These are phyloP conservation scores for Eurystomus glaucurus DNA, from an alignment of 2,797 vertebrate species.

Conservation along the genomic window DNA sequence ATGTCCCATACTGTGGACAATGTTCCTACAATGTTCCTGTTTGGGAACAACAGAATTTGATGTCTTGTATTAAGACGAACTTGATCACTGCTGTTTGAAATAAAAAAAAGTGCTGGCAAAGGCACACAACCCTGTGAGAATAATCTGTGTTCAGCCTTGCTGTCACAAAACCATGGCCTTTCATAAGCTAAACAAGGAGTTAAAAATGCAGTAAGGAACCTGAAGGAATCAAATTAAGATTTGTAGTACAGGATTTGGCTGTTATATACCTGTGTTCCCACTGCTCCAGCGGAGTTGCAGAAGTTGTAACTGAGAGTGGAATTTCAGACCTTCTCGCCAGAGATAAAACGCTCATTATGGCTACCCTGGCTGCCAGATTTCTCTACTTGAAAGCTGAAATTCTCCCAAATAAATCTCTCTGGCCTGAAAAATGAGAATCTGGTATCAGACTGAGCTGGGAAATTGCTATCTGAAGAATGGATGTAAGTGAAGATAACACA, in stretches of 20 bases:
- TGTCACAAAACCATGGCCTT: neutral
- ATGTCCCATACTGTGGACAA: neutral
- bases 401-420: neutral
- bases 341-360: conserved; percentile 56
- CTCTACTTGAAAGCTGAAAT: conserved; percentile 31
- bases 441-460: neutral
- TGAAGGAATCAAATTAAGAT: neutral
- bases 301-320: neutral
- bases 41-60: neutral
- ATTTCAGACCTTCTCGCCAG: conserved; percentile 40
- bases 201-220: neutral
- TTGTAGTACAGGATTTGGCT: neutral
- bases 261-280: neutral
- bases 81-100: neutral
- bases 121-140: neutral
- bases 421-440: conserved; percentile 54
- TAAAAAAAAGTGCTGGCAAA: neutral
- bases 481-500: conserved; percentile 21
- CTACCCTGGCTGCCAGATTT: conserved; percentile 33
- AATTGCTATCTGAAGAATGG: conserved; percentile 38
- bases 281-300: neutral
- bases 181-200: neutral
- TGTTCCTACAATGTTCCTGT: neutral
- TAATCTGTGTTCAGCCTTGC: neutral
- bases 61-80: neutral